A percentile compares a stretch with the other conserved stretches of the same genome.
Evolutionary conservation across 2,113 vertebrate species (phyloP).

Genomic region (Argyrosomus japonicus): DNA sequence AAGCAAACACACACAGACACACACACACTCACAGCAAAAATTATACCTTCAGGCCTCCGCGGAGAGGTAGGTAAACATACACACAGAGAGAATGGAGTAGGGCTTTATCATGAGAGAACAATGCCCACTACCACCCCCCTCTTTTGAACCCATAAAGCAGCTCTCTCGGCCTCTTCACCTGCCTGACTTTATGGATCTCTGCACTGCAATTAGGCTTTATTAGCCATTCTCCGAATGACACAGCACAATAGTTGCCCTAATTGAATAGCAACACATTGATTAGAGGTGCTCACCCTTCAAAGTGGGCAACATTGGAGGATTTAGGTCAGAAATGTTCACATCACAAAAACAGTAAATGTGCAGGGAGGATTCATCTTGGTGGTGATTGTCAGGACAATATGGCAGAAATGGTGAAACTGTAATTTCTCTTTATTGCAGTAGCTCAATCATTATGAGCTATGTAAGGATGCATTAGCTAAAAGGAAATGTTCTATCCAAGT

Average conservation of each 20-base stretch:
- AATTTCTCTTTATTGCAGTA: neutral
- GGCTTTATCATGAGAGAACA: conserved; percentile 78
- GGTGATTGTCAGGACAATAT: neutral
- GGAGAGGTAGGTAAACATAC: conserved; percentile 67
- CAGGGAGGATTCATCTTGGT: neutral
- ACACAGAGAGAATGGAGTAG: conserved; percentile 26
- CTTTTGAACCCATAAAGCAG: conserved; percentile 73
- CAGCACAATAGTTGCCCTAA: conserved; percentile 74
- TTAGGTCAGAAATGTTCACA: conserved; percentile 28
- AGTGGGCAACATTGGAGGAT: conserved; percentile 32
- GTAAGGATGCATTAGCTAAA: too few species aligned
- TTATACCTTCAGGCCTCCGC: conserved; percentile 71
- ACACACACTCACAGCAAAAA: conserved; percentile 46
- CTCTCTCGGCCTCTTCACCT: conserved; percentile 68
- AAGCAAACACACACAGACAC: conserved; percentile 83
- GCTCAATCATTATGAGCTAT: neutral
- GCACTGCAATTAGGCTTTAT: conserved; percentile 81
- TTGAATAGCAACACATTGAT: conserved; percentile 79
- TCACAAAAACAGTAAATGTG: conserved; percentile 1
- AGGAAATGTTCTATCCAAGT: neutral
- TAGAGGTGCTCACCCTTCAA: conserved; percentile 60
- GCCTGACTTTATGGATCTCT: conserved; percentile 79
- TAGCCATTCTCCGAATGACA: conserved; percentile 73
- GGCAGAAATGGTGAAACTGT: neutral
- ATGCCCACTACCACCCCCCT: conserved; percentile 51